Conservation (phyloP, 1,140 invertebrate genomes). For the Bathynomus jamesi region DNA sequence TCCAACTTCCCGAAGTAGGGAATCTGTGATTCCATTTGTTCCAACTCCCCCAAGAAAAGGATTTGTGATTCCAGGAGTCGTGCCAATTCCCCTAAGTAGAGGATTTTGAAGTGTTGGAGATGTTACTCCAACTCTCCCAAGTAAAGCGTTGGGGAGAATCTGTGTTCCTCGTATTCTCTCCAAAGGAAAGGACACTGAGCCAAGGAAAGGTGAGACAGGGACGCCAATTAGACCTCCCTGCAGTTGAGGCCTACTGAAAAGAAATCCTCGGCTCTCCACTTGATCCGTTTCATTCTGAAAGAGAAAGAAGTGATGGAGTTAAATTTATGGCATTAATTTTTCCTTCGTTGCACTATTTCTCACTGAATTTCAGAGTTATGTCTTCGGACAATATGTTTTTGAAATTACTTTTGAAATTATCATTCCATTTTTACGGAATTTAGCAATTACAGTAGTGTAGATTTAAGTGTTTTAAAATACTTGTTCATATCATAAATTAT, state of each 20-base stretch:
- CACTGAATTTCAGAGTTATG: no score
- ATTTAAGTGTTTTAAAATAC: no score
- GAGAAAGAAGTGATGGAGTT: no score
- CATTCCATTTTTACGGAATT: no score
- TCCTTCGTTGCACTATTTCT: no score
- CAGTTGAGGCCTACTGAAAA: not conserved
- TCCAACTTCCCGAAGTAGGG: not conserved
- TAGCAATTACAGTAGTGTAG: no score
- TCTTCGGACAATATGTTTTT: no score
- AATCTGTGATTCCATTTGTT: not conserved
- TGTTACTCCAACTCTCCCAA: not conserved
- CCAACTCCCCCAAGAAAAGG: not conserved
- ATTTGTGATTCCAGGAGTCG: not conserved
- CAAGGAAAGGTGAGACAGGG: not conserved
- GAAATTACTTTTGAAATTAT: no score
- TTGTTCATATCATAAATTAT: no score
- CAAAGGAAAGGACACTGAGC: not conserved
- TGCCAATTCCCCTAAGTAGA: not conserved
- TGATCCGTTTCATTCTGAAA: not conserved
- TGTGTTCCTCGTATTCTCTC: not conserved
- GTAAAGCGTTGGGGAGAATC: not conserved
- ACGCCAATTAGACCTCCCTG: not conserved
- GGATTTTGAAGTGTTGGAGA: not conserved
- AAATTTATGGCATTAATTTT: no score
- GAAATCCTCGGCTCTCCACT: not conserved